These are phyloP conservation scores for Caenorhabditis uteleia DNA, from an alignment of 2,888 invertebrate genomes.

Conservation along the genomic window DNA sequence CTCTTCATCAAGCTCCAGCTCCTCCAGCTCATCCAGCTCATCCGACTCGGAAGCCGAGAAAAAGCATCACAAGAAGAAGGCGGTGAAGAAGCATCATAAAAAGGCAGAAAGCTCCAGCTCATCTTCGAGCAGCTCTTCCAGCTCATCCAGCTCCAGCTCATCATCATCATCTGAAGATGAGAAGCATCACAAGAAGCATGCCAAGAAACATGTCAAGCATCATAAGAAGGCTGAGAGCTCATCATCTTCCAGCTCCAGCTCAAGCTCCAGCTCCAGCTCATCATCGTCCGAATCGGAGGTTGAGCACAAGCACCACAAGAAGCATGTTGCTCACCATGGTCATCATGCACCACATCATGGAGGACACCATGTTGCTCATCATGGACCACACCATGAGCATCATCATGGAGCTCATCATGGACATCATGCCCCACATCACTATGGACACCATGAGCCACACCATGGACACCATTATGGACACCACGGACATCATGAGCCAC, in stretches of 20 bases:
- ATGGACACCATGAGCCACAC: neutral
- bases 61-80: slow-evolving; percentile 18
- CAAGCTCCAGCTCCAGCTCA: slow-evolving; percentile 13
- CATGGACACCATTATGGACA: neutral
- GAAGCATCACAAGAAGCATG: neutral
- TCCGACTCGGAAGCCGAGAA: slow-evolving; percentile 33
- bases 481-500: neutral
- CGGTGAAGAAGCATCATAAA: slow-evolving; percentile 30
- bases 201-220: slow-evolving; percentile 2
- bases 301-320: slow-evolving; percentile 20
- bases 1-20: slow-evolving; percentile 13
- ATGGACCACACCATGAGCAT: neutral
- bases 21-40: slow-evolving; percentile 10
- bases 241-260: slow-evolving; percentile 8
- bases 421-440: neutral
- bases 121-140: neutral
- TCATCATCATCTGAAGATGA: neutral
- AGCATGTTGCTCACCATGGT: slow-evolving; percentile 4
- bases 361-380: slow-evolving; percentile 2
- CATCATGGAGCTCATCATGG: neutral
- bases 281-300: slow-evolving; percentile 25
- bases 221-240: slow-evolving; percentile 5
- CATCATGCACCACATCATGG: slow-evolving; percentile 11
- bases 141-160: slow-evolving; percentile 12
- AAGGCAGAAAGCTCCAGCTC: slow-evolving; percentile 14